phyloP scores from a whole-genome alignment of 1,140 invertebrate genomes.

The Luehdorfia chinensis region DNA sequence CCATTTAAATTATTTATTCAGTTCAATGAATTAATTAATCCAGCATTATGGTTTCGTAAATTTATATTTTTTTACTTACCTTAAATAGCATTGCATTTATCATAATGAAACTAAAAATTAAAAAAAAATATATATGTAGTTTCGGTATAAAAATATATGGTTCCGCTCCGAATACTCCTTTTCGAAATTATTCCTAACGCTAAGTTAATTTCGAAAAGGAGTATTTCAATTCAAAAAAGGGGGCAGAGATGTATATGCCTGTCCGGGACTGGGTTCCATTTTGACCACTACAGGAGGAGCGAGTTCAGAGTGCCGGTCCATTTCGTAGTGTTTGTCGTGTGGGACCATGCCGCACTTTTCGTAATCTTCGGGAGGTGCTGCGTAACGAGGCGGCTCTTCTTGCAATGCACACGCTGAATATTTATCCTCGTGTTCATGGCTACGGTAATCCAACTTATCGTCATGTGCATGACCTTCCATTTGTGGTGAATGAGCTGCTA shows the following conservation, averaged over 20 bases:
- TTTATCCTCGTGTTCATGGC: constrained; percentile 77
- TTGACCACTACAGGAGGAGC: constrained; percentile 81
- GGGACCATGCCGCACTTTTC: constrained; percentile 74
- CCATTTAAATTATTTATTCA: too few relatives aligned
- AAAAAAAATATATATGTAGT: too few relatives aligned
- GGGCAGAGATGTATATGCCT: constrained; percentile 83
- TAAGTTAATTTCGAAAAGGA: constrained; percentile 77
- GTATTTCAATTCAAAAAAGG: constrained; percentile 87
- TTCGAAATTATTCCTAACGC: constrained; percentile 65
- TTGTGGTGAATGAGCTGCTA: constrained; percentile 81
- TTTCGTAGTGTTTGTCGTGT: constrained; percentile 76
- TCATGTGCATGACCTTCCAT: constrained; percentile 76
- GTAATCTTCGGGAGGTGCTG: constrained; percentile 75
- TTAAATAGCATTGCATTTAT: too few relatives aligned
- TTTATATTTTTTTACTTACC: too few relatives aligned
- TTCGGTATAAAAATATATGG: too few relatives aligned
- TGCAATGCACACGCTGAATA: constrained; percentile 76
- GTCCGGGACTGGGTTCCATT: constrained; percentile 78
- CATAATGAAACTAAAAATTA: too few relatives aligned
- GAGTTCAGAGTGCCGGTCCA: constrained; percentile 68
- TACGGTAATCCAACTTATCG: constrained; percentile 68
- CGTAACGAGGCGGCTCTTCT: constrained; percentile 80
- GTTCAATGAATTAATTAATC: too few relatives aligned
- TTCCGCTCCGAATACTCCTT: constrained; percentile 59
- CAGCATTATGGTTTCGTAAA: too few relatives aligned